Evolutionary conservation across 2,797 vertebrate genomes (phyloP), one percentile per base, ranked within the genome.

Genomic region (Moxostoma hubbsi): DNA sequence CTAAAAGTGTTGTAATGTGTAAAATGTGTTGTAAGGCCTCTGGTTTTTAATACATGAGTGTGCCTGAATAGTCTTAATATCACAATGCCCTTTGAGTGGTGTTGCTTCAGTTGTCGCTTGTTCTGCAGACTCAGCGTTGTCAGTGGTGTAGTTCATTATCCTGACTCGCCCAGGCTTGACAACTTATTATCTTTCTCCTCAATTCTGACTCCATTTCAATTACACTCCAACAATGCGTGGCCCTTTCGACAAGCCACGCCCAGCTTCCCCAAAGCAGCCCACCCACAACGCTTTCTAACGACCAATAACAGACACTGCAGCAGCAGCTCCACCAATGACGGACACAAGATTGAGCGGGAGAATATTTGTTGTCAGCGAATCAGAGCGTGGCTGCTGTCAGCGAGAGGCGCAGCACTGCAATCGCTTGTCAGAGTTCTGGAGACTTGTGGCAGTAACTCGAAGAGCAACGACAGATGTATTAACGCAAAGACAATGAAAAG

Each of bases 141-240:
- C 88, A 87, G 89, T 89, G 85, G 87, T 93, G 91, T 92, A 92
- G 87, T 93, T 94, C 91, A 94, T 94, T 94, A 94, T 91, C 87
- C 89, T 81, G 86, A 90, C 85, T 87, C 89, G 73, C 81, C 91
- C 89, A 82, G 89, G 90, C 93, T 85, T 93, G 93, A 93, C 93
- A 91, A 88, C 86, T 93, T 94, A 94, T 94, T 94, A 94, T 94
- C 92, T 93, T 92, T 92, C 89, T 92, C 85, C 84, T 86, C 88
- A 91, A 90, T 90, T 91, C 92, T 89, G 92, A 93, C 92, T 94
- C 92, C 90, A 92, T 94, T 94, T 94, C 93, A 94, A 93, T 94
- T 94, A 94, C 89, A 87, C 88, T 94, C 91, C 91, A 93, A 89
- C 91, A 89, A 91, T 90, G 91, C 91, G 86, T 89, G 87, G 90